Evolutionary conservation across 2,113 vertebrate genomes (phyloP).

Genomic region (Epinephelus fuscoguttatus): DNA sequence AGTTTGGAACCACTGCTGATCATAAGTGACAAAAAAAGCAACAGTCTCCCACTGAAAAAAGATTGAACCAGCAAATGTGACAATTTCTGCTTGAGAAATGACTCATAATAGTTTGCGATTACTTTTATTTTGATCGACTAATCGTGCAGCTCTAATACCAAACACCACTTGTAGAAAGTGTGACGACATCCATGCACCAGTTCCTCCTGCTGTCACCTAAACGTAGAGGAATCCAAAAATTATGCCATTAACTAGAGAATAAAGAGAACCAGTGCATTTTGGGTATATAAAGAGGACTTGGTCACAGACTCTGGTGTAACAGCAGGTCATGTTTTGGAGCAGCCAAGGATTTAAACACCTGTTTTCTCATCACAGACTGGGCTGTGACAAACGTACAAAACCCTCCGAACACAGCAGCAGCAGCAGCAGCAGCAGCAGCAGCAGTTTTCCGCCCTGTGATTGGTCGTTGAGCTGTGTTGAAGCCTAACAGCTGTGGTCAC

Average conservation of each 20-base stretch:
- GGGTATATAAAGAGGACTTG: too few species aligned
- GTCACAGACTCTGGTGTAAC: background rate
- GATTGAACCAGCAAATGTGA: too few species aligned
- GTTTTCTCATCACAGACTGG: background rate
- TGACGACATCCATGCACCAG: background rate
- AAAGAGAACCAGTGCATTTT: too few species aligned
- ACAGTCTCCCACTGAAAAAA: too few species aligned
- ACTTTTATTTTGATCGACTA: too few species aligned
- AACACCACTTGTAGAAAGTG: background rate
- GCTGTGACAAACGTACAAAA: background rate
- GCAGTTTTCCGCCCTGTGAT: constrained; percentile 32
- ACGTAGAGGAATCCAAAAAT: too few species aligned
- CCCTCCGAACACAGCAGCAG: background rate
- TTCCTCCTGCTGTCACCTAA: background rate
- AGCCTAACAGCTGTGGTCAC: constrained; percentile 24
- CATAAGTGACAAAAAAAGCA: too few species aligned
- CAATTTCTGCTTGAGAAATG: too few species aligned
- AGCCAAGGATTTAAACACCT: background rate
- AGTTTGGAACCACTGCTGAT: too few species aligned
- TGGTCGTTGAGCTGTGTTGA: background rate
- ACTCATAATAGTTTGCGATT: too few species aligned
- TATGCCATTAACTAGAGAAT: too few species aligned
- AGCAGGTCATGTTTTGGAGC: background rate
- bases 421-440: background rate
- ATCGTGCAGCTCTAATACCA: too few species aligned